Conservation (phyloP, 1,140 invertebrate genomes). For the Glossosoma conforme region DNA sequence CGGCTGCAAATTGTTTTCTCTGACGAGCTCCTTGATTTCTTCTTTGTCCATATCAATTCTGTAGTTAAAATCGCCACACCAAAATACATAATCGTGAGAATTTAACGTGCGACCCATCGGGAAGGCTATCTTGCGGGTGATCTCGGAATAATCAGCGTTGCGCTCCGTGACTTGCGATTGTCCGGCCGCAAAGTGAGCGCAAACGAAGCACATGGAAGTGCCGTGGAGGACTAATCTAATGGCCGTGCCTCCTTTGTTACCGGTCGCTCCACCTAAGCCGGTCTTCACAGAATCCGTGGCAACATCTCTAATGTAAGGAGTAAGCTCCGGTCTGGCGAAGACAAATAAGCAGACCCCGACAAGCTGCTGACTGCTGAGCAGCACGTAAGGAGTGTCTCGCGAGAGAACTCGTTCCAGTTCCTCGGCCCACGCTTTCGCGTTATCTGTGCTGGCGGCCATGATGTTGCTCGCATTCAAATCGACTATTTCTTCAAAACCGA, state of each 20-base stretch:
- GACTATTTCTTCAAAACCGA: constrained; percentile 99
- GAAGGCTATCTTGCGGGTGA: constrained; percentile 88
- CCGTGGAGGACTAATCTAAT: constrained; percentile 88
- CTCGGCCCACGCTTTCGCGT: constrained; percentile 93
- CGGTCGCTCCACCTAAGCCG: constrained; percentile 90
- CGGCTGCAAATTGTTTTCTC: constrained; percentile 69
- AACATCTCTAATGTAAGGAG: constrained; percentile 85
- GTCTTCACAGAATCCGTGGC: constrained; percentile 96
- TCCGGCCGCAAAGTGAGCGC: constrained; percentile 98
- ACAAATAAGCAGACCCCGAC: constrained; percentile 97
- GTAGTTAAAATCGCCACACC: constrained; percentile 99
- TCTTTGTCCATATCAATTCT: constrained; percentile 94
- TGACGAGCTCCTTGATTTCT: constrained; percentile 83
- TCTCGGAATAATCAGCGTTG: constrained; percentile 95
- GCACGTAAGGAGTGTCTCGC: constrained; percentile 81
- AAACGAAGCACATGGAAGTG: constrained; percentile 95
- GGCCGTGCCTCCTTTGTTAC: constrained; percentile 95
- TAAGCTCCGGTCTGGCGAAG: constrained; percentile 84
- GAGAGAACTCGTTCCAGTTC: constrained; percentile 91
- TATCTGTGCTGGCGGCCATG: constrained; percentile 92
- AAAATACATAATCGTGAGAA: constrained; percentile 97
- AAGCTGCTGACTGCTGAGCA: constrained; percentile 92
- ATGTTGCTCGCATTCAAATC: constrained; percentile 99
- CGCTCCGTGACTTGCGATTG: constrained; percentile 93
- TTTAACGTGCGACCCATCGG: constrained; percentile 89